Evolutionary conservation across 2,797 vertebrate genomes (phyloP).

Genomic region (Myiothlypis chrysogaster): DNA sequence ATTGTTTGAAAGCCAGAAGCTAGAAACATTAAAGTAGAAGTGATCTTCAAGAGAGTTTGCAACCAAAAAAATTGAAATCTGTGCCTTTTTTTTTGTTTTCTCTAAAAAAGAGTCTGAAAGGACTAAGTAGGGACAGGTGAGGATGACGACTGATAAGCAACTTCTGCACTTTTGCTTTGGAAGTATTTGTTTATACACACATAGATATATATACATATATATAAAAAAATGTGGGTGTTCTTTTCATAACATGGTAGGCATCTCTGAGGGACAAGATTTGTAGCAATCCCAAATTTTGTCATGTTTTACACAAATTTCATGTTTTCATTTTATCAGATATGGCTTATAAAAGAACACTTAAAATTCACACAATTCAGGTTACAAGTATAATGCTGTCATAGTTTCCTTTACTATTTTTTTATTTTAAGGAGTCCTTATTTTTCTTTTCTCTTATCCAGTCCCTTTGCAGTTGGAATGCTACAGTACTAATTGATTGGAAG

Average conservation of each 20-base stretch:
- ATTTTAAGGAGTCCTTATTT: neutral
- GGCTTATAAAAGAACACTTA: neutral
- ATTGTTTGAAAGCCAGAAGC: slow-evolving; percentile 9
- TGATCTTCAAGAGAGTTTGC: neutral
- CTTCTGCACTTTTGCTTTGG: neutral
- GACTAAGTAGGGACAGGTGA: neutral
- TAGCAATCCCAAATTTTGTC: neutral
- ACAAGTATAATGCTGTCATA: neutral
- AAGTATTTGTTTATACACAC: neutral
- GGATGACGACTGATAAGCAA: neutral
- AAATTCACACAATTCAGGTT: neutral
- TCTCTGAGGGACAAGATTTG: neutral
- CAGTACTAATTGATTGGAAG: neutral
- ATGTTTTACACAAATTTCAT: neutral
- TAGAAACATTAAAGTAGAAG: neutral
- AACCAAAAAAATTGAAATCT: neutral
- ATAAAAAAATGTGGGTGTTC: neutral
- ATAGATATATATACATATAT: fast-evolving
- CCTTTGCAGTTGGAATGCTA: neutral
- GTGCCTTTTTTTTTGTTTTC: neutral
- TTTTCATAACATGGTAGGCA: neutral
- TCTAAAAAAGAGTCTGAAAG: neutral
- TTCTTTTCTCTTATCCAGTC: neutral
- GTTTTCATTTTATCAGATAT: neutral
- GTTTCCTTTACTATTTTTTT: neutral